phyloP scores from a whole-genome alignment of 2,113 vertebrate species.

The Cervus canadensis region DNA sequence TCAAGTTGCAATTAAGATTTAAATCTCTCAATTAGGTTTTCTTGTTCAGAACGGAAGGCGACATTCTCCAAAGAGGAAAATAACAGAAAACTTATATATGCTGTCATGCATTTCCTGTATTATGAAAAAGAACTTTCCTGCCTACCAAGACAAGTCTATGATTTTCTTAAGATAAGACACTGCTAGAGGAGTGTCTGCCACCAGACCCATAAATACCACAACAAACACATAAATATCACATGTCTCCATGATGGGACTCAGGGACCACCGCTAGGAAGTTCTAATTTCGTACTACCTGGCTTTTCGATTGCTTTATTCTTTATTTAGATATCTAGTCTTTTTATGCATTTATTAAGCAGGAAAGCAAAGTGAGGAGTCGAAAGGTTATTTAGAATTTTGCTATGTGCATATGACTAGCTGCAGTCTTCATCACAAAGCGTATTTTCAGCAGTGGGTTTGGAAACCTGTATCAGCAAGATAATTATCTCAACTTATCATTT shows the following conservation, averaged over 20 bases:
- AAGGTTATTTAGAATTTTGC: not conserved
- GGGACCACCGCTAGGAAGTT: not conserved
- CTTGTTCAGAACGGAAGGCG: not conserved
- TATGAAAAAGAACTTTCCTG: not conserved
- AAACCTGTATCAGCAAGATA: not conserved
- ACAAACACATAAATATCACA: not conserved
- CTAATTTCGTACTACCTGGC: not conserved
- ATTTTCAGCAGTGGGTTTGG: not conserved
- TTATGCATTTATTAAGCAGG: not conserved
- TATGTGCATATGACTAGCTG: not conserved
- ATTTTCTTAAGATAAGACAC: not conserved
- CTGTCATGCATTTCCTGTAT: not conserved
- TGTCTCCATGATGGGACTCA: not conserved
- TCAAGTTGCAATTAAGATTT: not conserved
- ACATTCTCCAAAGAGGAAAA: not conserved
- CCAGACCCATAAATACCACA: not conserved
- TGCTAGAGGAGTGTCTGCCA: not conserved
- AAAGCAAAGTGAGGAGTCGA: not conserved
- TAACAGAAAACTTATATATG: not conserved
- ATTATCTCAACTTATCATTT: not conserved
- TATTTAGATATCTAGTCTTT: not conserved
- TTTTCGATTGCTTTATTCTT: not conserved
- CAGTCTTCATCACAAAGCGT: not conserved
- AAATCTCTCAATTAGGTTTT: not conserved
- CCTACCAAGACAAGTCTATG: not conserved